These are phyloP conservation scores for Lochmaea capreae DNA, from an alignment of 2,888 invertebrate species.

Conservation along the genomic window DNA sequence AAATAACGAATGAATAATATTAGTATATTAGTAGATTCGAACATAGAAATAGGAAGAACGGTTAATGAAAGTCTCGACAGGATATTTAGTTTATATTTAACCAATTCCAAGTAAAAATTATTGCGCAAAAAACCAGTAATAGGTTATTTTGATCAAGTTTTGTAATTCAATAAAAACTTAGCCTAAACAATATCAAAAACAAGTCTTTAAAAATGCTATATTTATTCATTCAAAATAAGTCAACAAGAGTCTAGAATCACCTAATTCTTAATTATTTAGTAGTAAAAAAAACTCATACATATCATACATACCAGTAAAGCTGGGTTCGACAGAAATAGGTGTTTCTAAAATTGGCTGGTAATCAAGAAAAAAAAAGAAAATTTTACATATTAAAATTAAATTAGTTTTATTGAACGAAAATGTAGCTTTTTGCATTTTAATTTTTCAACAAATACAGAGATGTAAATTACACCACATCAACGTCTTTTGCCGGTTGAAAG, in stretches of 20 bases:
- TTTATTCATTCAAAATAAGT: conserved; percentile 55
- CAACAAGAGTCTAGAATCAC: conserved; percentile 57
- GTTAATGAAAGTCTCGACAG: conserved; percentile 45
- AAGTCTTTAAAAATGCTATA: conserved; percentile 59
- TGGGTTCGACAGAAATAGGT: conserved; percentile 51
- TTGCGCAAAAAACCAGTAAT: conserved; percentile 55
- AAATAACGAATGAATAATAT: too few relatives aligned
- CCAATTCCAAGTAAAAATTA: conserved; percentile 58
- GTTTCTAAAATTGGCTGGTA: conserved; percentile 53
- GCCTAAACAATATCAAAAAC: conserved; percentile 59
- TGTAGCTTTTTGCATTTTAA: conserved; percentile 55
- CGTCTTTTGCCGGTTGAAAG: conserved; percentile 50
- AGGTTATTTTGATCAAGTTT: conserved; percentile 44
- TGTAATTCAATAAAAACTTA: conserved; percentile 47
- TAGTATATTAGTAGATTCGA: too few relatives aligned
- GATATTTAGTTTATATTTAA: conserved; percentile 54
- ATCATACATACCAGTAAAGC: conserved; percentile 44
- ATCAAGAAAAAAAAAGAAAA: conserved; percentile 53
- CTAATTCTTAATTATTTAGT: conserved; percentile 48
- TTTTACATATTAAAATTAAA: conserved; percentile 60
- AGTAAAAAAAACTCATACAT: conserved; percentile 45
- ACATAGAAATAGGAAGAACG: neutral
- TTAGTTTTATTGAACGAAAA: conserved; percentile 59
- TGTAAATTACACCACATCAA: conserved; percentile 56
- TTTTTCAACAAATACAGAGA: conserved; percentile 59